phyloP scores from a whole-genome alignment of 2,888 invertebrate species.

The Eueremaeus valkanovi region DNA sequence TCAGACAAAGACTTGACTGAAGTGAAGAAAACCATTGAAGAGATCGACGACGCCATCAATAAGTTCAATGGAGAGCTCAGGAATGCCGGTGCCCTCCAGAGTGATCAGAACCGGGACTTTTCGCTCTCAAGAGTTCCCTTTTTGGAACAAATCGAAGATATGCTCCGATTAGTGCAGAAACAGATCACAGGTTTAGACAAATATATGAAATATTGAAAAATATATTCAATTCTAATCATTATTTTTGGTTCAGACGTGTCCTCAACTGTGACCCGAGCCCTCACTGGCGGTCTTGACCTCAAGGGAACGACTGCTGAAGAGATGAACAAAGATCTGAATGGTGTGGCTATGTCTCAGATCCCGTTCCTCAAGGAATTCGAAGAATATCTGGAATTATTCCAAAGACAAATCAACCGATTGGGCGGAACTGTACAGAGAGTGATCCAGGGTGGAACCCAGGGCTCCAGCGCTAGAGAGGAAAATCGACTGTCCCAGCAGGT shows the following conservation, averaged over 20 bases:
- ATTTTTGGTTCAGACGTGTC: not conserved
- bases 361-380: constrained; percentile 6
- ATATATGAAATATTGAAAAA: not conserved
- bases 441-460: not conserved
- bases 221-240: too few species aligned
- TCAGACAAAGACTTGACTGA: not conserved
- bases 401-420: constrained; percentile 4
- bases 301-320: constrained; percentile 3
- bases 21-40: not conserved
- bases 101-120: not conserved
- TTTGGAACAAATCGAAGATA: not conserved
- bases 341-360: not conserved
- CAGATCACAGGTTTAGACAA: not conserved
- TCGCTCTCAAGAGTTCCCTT: not conserved
- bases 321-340: not conserved
- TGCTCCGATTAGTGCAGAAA: constrained; percentile 2
- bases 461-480: too few species aligned
- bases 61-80: not conserved
- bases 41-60: not conserved
- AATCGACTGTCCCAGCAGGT: too few species aligned
- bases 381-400: constrained; percentile 1
- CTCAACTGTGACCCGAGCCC: not conserved
- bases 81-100: not conserved
- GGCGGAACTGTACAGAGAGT: not conserved
- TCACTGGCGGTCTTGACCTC: not conserved